Conservation (phyloP, 2,888 invertebrate species). For the Tetragnatha montana region DNA sequence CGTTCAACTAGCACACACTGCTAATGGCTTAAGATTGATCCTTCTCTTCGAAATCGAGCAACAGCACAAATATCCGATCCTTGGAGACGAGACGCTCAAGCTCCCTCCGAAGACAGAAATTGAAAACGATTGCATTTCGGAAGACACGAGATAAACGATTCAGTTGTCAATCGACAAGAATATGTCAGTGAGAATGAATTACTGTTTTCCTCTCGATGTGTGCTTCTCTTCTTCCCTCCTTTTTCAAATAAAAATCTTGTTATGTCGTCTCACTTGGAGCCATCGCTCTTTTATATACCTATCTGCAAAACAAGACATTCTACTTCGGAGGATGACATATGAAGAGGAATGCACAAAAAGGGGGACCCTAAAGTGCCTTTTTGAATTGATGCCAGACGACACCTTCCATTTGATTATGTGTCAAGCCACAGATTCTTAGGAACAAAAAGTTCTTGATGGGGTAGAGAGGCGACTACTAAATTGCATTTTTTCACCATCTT, state of each 20-base stretch:
- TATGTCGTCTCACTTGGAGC: background rate
- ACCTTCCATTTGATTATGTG: no score
- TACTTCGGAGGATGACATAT: background rate
- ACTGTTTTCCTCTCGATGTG: background rate
- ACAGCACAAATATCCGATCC: background rate
- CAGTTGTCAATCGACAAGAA: background rate
- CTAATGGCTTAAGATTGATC: no score
- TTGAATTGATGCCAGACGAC: background rate
- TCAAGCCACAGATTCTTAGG: no score
- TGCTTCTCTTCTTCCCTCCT: background rate
- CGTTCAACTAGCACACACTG: no score
- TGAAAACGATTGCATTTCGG: background rate
- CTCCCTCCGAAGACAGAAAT: background rate
- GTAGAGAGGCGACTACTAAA: no score
- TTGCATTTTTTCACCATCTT: no score
- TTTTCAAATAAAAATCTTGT: background rate
- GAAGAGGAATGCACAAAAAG: background rate
- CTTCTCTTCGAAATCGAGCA: no score
- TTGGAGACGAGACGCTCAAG: background rate
- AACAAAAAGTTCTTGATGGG: no score
- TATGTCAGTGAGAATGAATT: background rate
- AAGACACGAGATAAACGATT: background rate
- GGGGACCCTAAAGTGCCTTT: background rate
- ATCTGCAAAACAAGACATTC: constrained; percentile 1
- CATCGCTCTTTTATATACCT: background rate